Base-by-base conservation (phyloP, 2,888 invertebrate species). In the Ormyrus pomaceus region DNA sequence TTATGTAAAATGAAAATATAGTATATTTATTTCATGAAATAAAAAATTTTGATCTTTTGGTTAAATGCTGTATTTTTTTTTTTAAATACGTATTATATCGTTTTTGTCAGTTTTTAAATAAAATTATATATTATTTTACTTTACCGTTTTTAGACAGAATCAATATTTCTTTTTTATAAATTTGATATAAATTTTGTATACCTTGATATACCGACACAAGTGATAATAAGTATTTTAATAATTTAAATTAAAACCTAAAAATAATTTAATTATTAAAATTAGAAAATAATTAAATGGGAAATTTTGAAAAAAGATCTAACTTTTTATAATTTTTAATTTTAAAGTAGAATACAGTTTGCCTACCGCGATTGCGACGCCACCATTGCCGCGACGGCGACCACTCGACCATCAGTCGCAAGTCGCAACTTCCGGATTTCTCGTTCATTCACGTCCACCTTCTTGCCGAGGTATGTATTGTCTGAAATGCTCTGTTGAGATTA, bases 391-490 rank as follows among this genome's bases (percentile, higher is more conserved):
- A 19, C 19, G 19, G 19, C 19, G 19, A 19, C 19, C 1, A 19
- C 19, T 19, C 19, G 19, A 19, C 19, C 19, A 19, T 19, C 1
- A 19, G 2, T 19, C 4, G 34, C 34, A 4, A 51, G 19, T 11
- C n/a, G 34, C 58, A 34, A 78, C 66, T 83, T 85, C 84, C 86
- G 85, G 74, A 61, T 82, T 83, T 81, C 84, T 88, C 86, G 83
- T 83, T 83, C 89, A 90, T 89, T 89, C 4, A 85, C 87, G 88
- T 86, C 87, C 84, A 83, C 51, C 86, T 82, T 84, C 66, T 87
- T 85, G 91, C 90, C 84, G 83, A 89, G 91, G 91, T 91, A 87
- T 69, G 91, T 65, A 45, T 11, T n/a, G 4, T 11, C n/a, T 34
- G 9, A n/a, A 45, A 45, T 13, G 46, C 10, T 65, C 9, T 62